Evolutionary conservation across 2,113 vertebrate genomes (phyloP), one percentile per base, ranked within the genome.

Genomic region (Morone chrysops): DNA sequence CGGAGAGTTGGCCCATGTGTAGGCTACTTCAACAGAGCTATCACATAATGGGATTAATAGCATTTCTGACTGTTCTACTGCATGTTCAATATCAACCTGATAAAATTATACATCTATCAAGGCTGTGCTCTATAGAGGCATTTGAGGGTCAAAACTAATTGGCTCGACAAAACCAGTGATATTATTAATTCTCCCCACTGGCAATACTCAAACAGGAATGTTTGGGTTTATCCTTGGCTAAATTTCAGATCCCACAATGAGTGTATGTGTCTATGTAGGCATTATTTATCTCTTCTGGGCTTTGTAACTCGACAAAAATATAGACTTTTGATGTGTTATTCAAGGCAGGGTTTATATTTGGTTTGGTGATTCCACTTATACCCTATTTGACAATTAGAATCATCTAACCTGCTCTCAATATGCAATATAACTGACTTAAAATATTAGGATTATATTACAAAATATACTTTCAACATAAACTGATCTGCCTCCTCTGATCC

Each of bases 121-220:
- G 70, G 77, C 16, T 59, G 51, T 14, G 25, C 8, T 31, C n/a
- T 31, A 20, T 0, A 9, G n/a, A 80, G 65, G 16, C 41, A 66
- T 48, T 14, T 68, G 25, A 84, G 12, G 77, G 78, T 71, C 51
- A 79, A 60, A 61, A 67, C 40, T 31, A 77, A 70, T 6, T n/a
- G 8, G 1, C 12, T 60, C 10, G 7, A 14, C 0, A 41, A 18
- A 72, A n/a, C 47, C n/a, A 78, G 20, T 48, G 45, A 72, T 5
- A 12, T 36, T 70, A 78, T 80, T n/a, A 5, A 75, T 78, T 70
- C 51, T 51, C 9, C 25, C 7, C 20, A 57, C 22, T 0, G 20
- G 59, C 20, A 51, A n/a, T 17, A 36, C 8, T 31, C n/a, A 63
- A 36, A 61, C 14, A 70, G 5, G 17, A 61, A 62, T 43, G 56